Evolutionary conservation across 2,797 vertebrate genomes (phyloP).

Genomic region (Poeciliopsis turneri): DNA sequence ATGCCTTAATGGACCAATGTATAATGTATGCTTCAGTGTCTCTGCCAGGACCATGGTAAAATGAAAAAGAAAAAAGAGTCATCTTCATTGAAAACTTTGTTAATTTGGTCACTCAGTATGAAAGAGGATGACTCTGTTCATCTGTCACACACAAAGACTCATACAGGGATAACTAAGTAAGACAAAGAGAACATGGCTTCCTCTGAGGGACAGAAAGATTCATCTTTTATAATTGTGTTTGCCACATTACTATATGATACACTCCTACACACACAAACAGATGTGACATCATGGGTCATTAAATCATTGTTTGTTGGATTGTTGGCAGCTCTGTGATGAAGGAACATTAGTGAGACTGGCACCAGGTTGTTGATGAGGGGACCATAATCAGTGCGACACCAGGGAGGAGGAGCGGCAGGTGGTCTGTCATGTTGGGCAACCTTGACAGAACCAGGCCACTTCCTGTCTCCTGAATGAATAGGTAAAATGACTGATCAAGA

Average conservation of each 20-base stretch:
- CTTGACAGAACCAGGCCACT: conserved; percentile 70
- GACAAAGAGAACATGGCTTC: conserved; percentile 59
- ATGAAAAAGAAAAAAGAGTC: conserved; percentile 42
- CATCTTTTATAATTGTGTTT: conserved; percentile 72
- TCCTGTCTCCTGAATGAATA: conserved; percentile 43
- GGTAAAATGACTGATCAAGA: conserved; percentile 28
- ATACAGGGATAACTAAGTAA: conserved; percentile 51
- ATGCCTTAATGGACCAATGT: conserved; percentile 70
- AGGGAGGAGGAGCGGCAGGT: conserved; percentile 57
- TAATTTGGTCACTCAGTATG: conserved; percentile 53
- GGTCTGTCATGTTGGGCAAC: conserved; percentile 62
- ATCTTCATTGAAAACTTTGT: conserved; percentile 65
- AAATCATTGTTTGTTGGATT: conserved; percentile 67
- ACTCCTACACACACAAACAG: conserved; percentile 59
- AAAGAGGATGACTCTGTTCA: conserved; percentile 35
- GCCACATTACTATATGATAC: conserved; percentile 50
- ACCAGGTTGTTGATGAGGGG: conserved; percentile 65
- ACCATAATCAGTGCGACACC: conserved; percentile 63
- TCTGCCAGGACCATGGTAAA: conserved; percentile 34
- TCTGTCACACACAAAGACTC: conserved; percentile 33
- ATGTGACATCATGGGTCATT: conserved; percentile 74
- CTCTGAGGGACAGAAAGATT: conserved; percentile 63
- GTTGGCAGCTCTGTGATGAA: conserved; percentile 61
- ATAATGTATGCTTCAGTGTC: conserved; percentile 62
- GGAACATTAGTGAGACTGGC: conserved; percentile 60